Evolutionary conservation across 1,140 invertebrate genomes (phyloP), one percentile per base, ranked within the genome.

Genomic region (Carposina sasakii): DNA sequence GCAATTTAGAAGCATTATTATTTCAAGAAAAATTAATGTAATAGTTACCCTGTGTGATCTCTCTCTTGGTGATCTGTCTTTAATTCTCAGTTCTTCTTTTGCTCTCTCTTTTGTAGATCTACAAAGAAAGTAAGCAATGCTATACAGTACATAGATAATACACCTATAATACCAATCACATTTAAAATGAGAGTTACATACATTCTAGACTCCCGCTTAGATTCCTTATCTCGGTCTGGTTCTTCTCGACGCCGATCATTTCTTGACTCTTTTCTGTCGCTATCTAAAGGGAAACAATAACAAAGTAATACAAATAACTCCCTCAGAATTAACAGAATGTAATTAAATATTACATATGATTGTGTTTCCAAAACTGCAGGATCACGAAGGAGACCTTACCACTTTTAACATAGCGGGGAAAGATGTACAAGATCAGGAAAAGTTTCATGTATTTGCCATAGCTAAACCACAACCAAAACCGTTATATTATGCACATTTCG

Each of bases 11-110:
- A n/a, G n/a, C n/a, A n/a, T n/a, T n/a, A n/a, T n/a, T n/a, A n/a
- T n/a, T n/a, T n/a, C n/a, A n/a, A n/a, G n/a, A n/a, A n/a, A n/a
- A n/a, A n/a, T n/a, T n/a, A n/a, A n/a, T n/a, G n/a, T n/a, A n/a
- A n/a, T n/a, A n/a, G 62, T 76, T 58, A 78, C 76, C 70, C 75
- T 74, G 46, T 81, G 79, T 37, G 71, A 71, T 52, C 79, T 57
- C 52, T 83, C 76, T 59, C 76, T 69, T 0, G 79, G 79, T 5
- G 79, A 81, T 53, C 68, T 68, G 1, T 81, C 76, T 60, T 81
- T 83, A 47, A 41, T 72, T 65, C 74, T 64, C 21, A 65, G 33
- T 39, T 83, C 79, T 54, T 83, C 79, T 58, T 81, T 83, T 16
- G 10, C 57, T 49, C 75, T 63, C 23, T 83, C 79, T 58, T 81